Percentiles rank a stretch among this genome's conserved stretches.
These are phyloP conservation scores for Odiellus spinosus DNA, from an alignment of 2,888 invertebrate genomes.

Conservation along the genomic window DNA sequence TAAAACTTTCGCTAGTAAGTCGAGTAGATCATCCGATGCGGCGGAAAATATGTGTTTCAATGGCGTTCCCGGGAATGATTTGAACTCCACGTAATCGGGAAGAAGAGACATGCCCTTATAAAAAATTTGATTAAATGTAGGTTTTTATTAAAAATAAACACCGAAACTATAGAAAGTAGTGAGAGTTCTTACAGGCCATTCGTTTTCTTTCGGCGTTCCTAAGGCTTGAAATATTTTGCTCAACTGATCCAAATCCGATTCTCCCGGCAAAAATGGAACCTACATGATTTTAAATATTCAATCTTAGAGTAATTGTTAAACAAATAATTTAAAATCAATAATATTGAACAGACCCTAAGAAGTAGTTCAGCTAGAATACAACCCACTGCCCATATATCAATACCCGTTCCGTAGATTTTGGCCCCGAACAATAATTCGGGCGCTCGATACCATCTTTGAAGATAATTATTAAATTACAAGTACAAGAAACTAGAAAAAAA, in stretches of 20 bases:
- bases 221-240: conserved; percentile 86
- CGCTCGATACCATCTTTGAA: conserved; percentile 40
- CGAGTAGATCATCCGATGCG: conserved; percentile 75
- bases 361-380: conserved; percentile 92
- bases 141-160: no score
- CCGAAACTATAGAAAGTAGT: no score
- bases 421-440: conserved; percentile 94
- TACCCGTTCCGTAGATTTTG: conserved; percentile 83
- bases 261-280: conserved; percentile 88
- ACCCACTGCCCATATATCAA: conserved; percentile 98
- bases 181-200: conserved; percentile 79
- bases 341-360: conserved; percentile 41
- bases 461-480: conserved; percentile 5
- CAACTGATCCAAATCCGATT: conserved; percentile 90
- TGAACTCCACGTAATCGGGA: conserved; percentile 86
- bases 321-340: no score
- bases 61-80: conserved; percentile 63
- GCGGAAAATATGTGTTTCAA: conserved; percentile 87
- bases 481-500: neutral
- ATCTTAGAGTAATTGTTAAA: no score
- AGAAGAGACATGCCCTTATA: conserved; percentile 32
- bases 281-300: conserved; percentile 16
- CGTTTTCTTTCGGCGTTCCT: conserved; percentile 80
- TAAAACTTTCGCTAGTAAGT: conserved; percentile 58
- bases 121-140: neutral